These are phyloP conservation scores for Macquaria australasica DNA, from an alignment of 2,113 vertebrate species.

Conservation along the genomic window DNA sequence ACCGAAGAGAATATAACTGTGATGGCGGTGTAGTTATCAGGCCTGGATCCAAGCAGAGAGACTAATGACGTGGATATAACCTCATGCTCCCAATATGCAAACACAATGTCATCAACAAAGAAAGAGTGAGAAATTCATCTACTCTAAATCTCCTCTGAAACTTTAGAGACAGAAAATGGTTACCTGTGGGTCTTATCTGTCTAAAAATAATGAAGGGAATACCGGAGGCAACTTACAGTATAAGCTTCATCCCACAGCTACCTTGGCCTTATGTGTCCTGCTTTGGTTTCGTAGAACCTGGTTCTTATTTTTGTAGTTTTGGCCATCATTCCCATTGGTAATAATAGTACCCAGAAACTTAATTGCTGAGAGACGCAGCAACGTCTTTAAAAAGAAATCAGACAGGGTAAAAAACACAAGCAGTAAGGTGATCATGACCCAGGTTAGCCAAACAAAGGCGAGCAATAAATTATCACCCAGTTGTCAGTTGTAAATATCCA, in stretches of 20 bases:
- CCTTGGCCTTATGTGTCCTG: constrained; percentile 4
- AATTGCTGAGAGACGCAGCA: not conserved
- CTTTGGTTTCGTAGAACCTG: not conserved
- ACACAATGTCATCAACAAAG: constrained; percentile 63
- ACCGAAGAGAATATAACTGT: constrained; percentile 45
- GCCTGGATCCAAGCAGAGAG: constrained; percentile 70
- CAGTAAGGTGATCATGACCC: not conserved
- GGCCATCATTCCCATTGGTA: not conserved
- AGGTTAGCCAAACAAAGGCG: not conserved
- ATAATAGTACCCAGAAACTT: not conserved
- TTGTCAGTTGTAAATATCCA: not conserved
- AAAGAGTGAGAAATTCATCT: constrained; percentile 35
- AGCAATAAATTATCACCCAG: not conserved
- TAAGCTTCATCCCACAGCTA: constrained; percentile 19
- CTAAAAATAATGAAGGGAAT: constrained; percentile 20
- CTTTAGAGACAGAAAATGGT: constrained; percentile 32
- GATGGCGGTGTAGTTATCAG: constrained; percentile 52
- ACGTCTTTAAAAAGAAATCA: not conserved
- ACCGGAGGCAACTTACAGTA: not conserved
- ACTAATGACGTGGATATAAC: constrained; percentile 70
- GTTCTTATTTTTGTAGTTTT: not conserved
- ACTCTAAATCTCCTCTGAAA: constrained; percentile 45
- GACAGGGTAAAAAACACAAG: not conserved
- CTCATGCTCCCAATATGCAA: constrained; percentile 69
- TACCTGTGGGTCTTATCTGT: constrained; percentile 36